Base-by-base conservation (phyloP, 2,797 vertebrate species). In the Ara ararauna region DNA sequence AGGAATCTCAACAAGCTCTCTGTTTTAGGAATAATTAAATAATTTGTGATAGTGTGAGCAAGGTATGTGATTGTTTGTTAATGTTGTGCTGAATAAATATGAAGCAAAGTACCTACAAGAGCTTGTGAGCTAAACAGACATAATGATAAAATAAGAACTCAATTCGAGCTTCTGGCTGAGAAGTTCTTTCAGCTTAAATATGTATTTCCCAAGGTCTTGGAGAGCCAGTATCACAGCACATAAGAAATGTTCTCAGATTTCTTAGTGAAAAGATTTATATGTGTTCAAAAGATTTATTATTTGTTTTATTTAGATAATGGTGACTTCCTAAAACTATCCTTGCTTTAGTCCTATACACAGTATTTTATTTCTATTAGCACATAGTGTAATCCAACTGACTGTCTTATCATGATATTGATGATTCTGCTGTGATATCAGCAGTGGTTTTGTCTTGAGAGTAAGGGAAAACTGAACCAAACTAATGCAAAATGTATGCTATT, bases 11-110 rank as follows among this genome's bases (percentile, higher is more conserved):
- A 56, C 44, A 88, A 66, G 27, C 32, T 71, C 77, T 89, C 73
- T 80, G 50, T 80, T 44, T 92, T 72, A 56, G 51, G 76, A 95
- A 70, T 93, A 91, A 77, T 89, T 79, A 65, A 87, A 87, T 82
- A 88, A 73, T 95, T 91, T 83, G 72, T 7, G 10, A 72, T 91
- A 65, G 19, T 61, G 79, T 56, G 56, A 61, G 65, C 65, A 87
- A 89, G 36, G 20, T 65, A 27, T 77, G 48, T 85, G 34, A 36
- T 60, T 60, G 81, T 47, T 87, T 91, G 62, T 85, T 94, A 85
- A 64, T 87, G 32, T 56, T 56, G 21, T 82, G 15, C 67, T 80
- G 32, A 77, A 83, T 34, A 34, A 58, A 58, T 58, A 58, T 24
- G 56, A 58, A 60, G n/a, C 34, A 36, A 60, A 53, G 29, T 50